A percentile compares a stretch with the other conserved stretches of the same genome.
Conservation (phyloP, 2,113 vertebrate species). For the Corythornis vintsioides region DNA sequence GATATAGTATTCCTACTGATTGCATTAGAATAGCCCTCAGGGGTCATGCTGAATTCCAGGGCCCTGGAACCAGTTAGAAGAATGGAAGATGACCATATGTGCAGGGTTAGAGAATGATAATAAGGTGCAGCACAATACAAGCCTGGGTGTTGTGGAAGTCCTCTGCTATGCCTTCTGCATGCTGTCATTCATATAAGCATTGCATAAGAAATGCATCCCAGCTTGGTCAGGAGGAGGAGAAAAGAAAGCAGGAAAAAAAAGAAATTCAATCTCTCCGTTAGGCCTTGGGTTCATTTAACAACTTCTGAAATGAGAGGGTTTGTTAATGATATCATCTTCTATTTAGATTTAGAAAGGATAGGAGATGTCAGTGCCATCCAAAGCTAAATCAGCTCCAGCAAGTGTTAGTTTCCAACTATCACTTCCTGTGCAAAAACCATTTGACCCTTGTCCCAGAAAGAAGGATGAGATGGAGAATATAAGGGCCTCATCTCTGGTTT, state of each 20-base stretch:
- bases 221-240: slow-evolving; percentile 4
- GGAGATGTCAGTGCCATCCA: neutral
- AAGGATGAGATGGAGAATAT: neutral
- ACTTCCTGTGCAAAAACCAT: neutral
- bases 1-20: slow-evolving; percentile 82
- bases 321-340: neutral
- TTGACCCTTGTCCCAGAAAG: neutral
- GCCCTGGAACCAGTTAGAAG: slow-evolving; percentile 92
- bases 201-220: slow-evolving; percentile 34
- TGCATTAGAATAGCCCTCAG: slow-evolving; percentile 83
- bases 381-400: neutral
- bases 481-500: neutral
- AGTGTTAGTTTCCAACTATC: neutral
- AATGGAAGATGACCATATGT: slow-evolving; percentile 81
- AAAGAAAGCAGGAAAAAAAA: slow-evolving; percentile 26
- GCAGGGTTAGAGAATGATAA: slow-evolving; percentile 78
- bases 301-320: neutral
- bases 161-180: slow-evolving; percentile 51
- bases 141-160: slow-evolving; percentile 56
- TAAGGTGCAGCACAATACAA: slow-evolving; percentile 70
- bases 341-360: neutral
- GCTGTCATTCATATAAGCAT: slow-evolving; percentile 41
- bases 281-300: slow-evolving; percentile 46
- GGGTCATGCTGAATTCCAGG: slow-evolving; percentile 85
- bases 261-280: slow-evolving; percentile 48